These are phyloP conservation scores for Ivindomyrus marchei DNA, from an alignment of 2,113 vertebrate genomes.

Conservation along the genomic window DNA sequence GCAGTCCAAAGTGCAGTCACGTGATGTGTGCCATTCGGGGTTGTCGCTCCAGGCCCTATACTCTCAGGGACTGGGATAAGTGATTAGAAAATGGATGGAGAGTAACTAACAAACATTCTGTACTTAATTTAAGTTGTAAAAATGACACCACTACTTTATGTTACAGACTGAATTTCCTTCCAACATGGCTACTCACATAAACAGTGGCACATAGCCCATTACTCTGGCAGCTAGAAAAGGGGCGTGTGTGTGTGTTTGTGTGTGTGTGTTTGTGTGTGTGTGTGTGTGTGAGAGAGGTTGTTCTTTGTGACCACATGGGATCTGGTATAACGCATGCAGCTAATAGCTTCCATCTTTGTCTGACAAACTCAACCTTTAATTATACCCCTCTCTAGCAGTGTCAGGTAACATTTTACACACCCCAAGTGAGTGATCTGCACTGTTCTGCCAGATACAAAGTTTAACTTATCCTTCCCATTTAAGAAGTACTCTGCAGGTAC, in stretches of 20 bases:
- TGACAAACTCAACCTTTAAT: conserved; percentile 27
- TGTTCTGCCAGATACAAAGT: conserved; percentile 29
- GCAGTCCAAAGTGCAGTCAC: background rate
- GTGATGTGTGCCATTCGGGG: background rate
- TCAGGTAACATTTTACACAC: conserved; percentile 18
- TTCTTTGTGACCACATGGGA: conserved; percentile 19
- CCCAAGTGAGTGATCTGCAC: conserved; percentile 28
- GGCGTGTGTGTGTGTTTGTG: background rate
- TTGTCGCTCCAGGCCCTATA: background rate
- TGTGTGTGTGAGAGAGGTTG: conserved; percentile 1
- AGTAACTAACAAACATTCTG: background rate
- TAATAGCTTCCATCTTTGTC: conserved; percentile 25
- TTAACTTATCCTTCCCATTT: conserved; percentile 40
- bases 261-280: background rate
- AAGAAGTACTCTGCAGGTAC: conserved; percentile 44
- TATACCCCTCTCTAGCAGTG: conserved; percentile 10
- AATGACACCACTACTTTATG: background rate
- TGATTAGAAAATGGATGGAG: background rate
- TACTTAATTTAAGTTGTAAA: background rate
- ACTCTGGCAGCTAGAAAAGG: background rate
- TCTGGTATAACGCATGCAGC: conserved; percentile 10
- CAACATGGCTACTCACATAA: background rate
- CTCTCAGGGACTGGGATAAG: background rate
- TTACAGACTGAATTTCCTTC: background rate
- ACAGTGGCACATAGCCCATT: background rate